Evolutionary conservation across 2,888 invertebrate species (phyloP), one percentile per base, ranked within the genome.

Genomic region (Plagodis pulveraria): DNA sequence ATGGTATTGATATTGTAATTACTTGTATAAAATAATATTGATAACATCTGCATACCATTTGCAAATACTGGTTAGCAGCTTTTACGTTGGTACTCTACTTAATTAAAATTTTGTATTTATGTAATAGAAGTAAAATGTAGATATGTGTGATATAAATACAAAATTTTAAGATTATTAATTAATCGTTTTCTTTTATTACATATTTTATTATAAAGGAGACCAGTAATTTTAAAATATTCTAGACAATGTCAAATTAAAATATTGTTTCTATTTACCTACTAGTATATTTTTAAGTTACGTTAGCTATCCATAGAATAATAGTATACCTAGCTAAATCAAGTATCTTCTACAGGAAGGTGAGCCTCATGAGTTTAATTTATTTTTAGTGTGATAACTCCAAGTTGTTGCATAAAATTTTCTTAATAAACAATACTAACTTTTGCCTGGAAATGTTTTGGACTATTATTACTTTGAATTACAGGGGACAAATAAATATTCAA

Each of bases 51-150:
- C 89, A 85, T 88, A 92, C 89, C 84, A 84, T 84, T 86, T 89
- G 87, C 87, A 83, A 89, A 86, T 90, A 88, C 86, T 88, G 92
- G 91, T 91, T 89, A 88, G 89, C 87, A 88, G 89, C 87, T 92
- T 89, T 91, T 90, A 22, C 81, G 89, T 93, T 93, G 89, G 85
- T 86, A 89, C 83, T 80, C 73, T 77, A 77, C 70, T 79, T 81
- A 77, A 84, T 89, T 93, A 93, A 93, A 93, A 92, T 93, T 93
- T 93, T 93, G 93, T 93, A 93, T 93, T 93, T 93, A 93, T 93
- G 87, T 89, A 89, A 90, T 93, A 91, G 90, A 89, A 87, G 86
- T 88, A 89, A 93, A 87, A 85, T 93, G 93, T 93, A 93, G 93
- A 93, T 93, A 93, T 89, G 83, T 87, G 89, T 89, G 84, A 90